Evolutionary conservation across 2,888 invertebrate species (phyloP), one percentile per base, ranked within the genome.

Genomic region (Cordilura impudica): DNA sequence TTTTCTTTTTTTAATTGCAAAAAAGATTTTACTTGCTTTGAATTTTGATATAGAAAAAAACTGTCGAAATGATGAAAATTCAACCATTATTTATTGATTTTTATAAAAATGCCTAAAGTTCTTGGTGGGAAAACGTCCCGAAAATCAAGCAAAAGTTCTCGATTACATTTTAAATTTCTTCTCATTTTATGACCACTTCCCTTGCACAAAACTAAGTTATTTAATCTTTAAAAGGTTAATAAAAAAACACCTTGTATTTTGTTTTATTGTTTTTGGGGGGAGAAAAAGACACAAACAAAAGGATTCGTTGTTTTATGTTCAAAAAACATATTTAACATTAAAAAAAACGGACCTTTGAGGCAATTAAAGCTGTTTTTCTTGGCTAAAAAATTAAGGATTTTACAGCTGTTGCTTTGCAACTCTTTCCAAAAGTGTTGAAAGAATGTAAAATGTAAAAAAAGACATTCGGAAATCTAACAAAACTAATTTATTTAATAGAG

Each of bases 301-400:
- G 29, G 49, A 63, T 63, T 31, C 49, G 8, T 14, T 14, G 10
- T 39, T 60, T 61, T 53, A 43, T 53, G 12, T 12, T 47, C 16
- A 19, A 14, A 65, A 51, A 66, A 29, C 26, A 45, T 31, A 26
- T 69, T 60, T n/a, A 54, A 63, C n/a, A n/a, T n/a, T 39, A n/a
- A 51, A 21, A 47, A 58, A 53, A 58, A 58, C 23, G 29, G 53
- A 47, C 69, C 63, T 65, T 70, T 35, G 39, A 51, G 69, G 61
- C 69, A 70, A 70, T 76, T 76, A 70, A 69, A 70, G 63, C 18
- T 67, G 23, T 45, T 74, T 31, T 69, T 47, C 69, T 60, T 16
- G 19, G 35, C 45, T 49, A 53, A 61, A 69, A 69, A 75, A 54
- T 39, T n/a, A 75, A 54, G 69, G 75, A 76, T 76, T 70, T 70